Evolutionary conservation across 2,797 vertebrate species (phyloP).

Genomic region (Pristis pectinata): DNA sequence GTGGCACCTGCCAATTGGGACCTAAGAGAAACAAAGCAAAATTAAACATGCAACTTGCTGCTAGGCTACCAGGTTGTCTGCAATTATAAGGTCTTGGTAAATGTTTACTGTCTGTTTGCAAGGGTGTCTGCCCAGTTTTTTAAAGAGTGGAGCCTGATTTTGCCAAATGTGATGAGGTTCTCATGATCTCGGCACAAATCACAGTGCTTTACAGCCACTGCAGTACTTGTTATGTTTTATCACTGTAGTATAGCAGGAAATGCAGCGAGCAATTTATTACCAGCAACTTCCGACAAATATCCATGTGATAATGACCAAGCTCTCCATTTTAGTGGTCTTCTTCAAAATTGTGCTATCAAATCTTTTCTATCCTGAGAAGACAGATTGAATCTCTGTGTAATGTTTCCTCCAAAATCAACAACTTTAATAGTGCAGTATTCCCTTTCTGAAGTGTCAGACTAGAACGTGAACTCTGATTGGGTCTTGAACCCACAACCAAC

Average conservation of each 20-base stretch:
- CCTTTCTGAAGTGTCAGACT: neutral
- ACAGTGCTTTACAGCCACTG: neutral
- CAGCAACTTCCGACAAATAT: neutral
- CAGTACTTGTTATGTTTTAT: neutral
- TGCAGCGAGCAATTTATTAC: neutral
- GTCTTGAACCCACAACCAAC: neutral
- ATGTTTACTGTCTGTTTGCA: neutral
- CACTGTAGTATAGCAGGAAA: neutral
- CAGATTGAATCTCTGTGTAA: neutral
- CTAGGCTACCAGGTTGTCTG: neutral
- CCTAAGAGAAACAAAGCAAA: constrained; percentile 8
- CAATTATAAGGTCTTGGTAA: constrained; percentile 1
- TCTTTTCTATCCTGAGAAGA: neutral
- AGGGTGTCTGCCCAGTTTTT: neutral
- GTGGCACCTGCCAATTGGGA: constrained; percentile 25
- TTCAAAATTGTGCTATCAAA: neutral
- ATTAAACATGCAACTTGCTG: constrained; percentile 7
- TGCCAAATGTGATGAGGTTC: too few species aligned
- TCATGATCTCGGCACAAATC: neutral
- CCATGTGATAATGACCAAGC: neutral
- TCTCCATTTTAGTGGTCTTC: neutral
- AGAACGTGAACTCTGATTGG: too few species aligned
- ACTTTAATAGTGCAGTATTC: neutral
- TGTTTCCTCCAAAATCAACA: neutral
- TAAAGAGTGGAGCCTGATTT: neutral